Conservation (phyloP, 2,113 vertebrate genomes). For the Eulacestoma nigropectus region DNA sequence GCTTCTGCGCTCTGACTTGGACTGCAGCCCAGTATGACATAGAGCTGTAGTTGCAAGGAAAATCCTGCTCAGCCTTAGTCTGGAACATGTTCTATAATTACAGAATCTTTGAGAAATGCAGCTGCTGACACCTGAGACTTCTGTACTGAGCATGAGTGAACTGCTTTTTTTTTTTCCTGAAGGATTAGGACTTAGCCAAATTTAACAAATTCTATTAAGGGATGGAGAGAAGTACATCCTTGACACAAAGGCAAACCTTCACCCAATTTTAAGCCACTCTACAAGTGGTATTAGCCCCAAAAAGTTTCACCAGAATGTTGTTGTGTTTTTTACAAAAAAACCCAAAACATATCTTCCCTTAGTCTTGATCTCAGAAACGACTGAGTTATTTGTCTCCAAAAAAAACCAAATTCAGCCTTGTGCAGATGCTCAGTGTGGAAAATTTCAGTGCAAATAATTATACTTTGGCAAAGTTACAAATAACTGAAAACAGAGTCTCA, state of each 20-base stretch:
- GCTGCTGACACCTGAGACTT: conserved; percentile 51
- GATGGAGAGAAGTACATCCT: not conserved
- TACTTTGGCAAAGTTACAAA: conserved; percentile 25
- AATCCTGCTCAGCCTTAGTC: conserved; percentile 50
- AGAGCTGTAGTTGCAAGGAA: conserved; percentile 40
- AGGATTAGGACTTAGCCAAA: not conserved
- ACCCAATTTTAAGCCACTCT: not conserved
- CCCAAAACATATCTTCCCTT: not conserved
- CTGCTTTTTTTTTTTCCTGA: not conserved
- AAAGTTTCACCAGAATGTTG: not conserved
- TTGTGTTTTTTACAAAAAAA: not conserved
- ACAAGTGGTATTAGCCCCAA: not conserved
- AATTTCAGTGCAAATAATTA: conserved; percentile 36
- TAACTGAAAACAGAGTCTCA: not conserved
- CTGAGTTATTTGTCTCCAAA: not conserved
- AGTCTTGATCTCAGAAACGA: not conserved
- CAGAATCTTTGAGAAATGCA: conserved; percentile 47
- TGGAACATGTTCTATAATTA: conserved; percentile 52
- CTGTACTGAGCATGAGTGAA: not conserved
- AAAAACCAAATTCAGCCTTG: not conserved
- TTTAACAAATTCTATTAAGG: not conserved
- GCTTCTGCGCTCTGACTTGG: not conserved
- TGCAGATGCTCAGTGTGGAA: conserved; percentile 6
- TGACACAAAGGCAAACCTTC: not conserved
- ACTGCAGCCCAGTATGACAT: conserved; percentile 22